Base-by-base conservation (phyloP, 2,797 vertebrate genomes). In the Gymnopithys bicolor region DNA sequence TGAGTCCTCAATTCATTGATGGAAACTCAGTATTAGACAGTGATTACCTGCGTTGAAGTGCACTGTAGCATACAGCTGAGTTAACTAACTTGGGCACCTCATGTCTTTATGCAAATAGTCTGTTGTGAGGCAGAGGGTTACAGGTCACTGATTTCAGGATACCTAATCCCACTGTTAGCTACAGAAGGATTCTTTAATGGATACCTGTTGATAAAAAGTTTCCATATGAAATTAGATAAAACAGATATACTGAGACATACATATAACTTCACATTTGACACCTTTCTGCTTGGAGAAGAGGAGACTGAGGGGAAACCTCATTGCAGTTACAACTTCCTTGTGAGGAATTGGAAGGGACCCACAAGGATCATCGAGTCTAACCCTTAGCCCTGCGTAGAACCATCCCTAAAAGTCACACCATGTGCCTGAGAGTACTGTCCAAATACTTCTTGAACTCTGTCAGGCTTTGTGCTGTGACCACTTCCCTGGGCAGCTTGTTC, bases 191-290 rank as follows among this genome's bases (percentile, higher is more conserved):
- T 27, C 30, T 74, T 73, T 48, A 75, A 49, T 33, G 5, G 7
- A 22, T 56, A 58, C 19, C 49, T 49, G 22, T 21, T 78, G 35
- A 90, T 85, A 17, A 86, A 64, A 56, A 60, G 5, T 56, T 87
- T 87, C 30, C 7, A 12, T 12, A 18, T 13, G 10, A 78, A 71
- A 75, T 68, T 28, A 75, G 59, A 59, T 82, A 78, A 73, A 62
- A 0, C 19, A 81, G 23, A 11, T 48, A 6, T 93, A 13, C 5
- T 0, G 4, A 45, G 16, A 6, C 28, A 7, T 19, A 7, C 53
- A 62, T 19, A 7, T 53, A 62, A 11, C 35, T 7, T 79, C 11
- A 35, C 28, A 27, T 82, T 69, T 76, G 77, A 39, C 32, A n/a
- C 15, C 6, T 81, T 87, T 92, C 51, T 49, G 32, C 62, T 30